Base-by-base conservation (phyloP, 64 coral and sea anemone species). In the Montipora sp. region DNA sequence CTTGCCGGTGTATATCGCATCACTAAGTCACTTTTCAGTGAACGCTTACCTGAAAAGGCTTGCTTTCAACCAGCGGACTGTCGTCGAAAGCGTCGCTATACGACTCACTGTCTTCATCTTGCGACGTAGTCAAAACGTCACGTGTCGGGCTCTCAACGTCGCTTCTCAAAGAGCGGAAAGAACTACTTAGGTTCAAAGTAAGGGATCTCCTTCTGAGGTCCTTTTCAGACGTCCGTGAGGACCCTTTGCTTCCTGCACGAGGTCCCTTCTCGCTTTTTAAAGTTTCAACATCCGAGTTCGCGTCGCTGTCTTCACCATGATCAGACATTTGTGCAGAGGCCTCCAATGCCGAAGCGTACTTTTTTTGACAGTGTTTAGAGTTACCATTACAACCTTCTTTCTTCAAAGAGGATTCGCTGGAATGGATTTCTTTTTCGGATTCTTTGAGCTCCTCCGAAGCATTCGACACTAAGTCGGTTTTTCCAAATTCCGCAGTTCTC, bases 201-300 rank as follows among this genome's bases (percentile, higher is more conserved):
- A 98, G 78, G n/a, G 95, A 98, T 55, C 83, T 98, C 74, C 91
- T 98, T 63, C 95, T 88, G 44, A 98, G 87, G 83, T 94, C 95
- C 7, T 92, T 89, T 76, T 98, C 95, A 53, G 95, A 94, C 59
- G 85, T 90, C 66, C 89, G 90, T 45, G 68, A 87, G 16, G 91
- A 69, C 14, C 77, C 23, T 72, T 85, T 85, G 13, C 43, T 12
- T 4, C 44, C 46, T 51, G 45, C 45, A 14, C 82, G 82, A 72
- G 44, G 16, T 72, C 82, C 82, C 47, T 72, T 85, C 19, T 85
- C 82, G 44, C 71, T 46, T 85, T 85, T 85, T 20, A 59, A 24
- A n/a, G 82, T 85, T 19, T 85, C 82, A 16, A 50, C 19, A 85
- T 85, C 82, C 3, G 82, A 85, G 66, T 47, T 71, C 2, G 82